phyloP scores from a whole-genome alignment of 2,888 invertebrate species.

The Ornithoptera alexandrae region DNA sequence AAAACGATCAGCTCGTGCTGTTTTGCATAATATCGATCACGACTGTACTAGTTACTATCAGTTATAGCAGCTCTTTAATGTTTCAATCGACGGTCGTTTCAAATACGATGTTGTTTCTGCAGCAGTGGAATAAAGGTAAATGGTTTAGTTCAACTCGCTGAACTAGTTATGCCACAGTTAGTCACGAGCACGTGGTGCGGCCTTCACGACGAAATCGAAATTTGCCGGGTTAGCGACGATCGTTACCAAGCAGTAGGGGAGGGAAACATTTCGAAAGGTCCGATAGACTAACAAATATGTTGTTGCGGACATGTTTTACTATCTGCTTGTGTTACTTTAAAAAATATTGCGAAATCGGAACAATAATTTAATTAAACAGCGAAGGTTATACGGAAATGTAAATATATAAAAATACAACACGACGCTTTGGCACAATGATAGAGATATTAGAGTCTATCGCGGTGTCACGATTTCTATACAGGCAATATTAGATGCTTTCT shows the following conservation, averaged over 20 bases:
- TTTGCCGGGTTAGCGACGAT: conserved; percentile 42
- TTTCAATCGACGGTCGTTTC: conserved; percentile 61
- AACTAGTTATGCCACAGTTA: conserved; percentile 63
- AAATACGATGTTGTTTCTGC: conserved; percentile 50
- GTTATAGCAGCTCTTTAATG: conserved; percentile 53
- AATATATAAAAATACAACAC: background rate
- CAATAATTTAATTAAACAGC: conserved; percentile 26
- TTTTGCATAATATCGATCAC: conserved; percentile 73
- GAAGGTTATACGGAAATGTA: conserved; percentile 33
- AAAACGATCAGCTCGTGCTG: conserved; percentile 50
- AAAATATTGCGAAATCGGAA: conserved; percentile 30
- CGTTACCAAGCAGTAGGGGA: conserved; percentile 4
- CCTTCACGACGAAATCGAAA: conserved; percentile 70
- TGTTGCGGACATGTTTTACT: background rate
- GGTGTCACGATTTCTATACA: conserved; percentile 67
- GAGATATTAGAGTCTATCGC: conserved; percentile 48
- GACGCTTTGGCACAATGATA: conserved; percentile 33
- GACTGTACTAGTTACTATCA: conserved; percentile 39
- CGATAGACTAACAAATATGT: conserved; percentile 4
- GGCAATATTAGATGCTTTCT: conserved; percentile 55
- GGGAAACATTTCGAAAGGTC: conserved; percentile 21
- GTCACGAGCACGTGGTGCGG: conserved; percentile 56
- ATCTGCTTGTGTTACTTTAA: background rate
- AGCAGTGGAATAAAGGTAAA: conserved; percentile 60
- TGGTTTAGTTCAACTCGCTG: conserved; percentile 55